Conservation (phyloP, 2,888 invertebrate genomes). For the Drosophila eohydei region DNA sequence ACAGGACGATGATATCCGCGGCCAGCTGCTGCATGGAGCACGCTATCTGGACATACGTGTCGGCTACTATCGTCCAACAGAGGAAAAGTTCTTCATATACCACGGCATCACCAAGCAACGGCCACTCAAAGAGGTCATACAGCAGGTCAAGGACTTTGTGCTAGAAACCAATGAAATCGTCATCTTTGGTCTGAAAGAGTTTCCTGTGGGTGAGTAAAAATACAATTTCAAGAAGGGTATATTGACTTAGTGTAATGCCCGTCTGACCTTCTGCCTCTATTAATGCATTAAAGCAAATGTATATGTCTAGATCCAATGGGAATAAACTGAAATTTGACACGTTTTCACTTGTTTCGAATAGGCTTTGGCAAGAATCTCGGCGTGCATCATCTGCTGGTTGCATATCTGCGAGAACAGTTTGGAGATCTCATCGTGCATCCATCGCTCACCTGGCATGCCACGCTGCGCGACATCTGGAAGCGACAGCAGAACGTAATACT, state of each 20-base stretch:
- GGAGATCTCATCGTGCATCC: slow-evolving; percentile 86
- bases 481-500: slow-evolving; percentile 86
- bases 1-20: slow-evolving; percentile 87
- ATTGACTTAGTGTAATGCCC: too few species aligned
- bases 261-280: too few species aligned
- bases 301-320: not conserved
- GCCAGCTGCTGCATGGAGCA: slow-evolving; percentile 87
- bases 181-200: slow-evolving; percentile 87
- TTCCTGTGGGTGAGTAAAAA: slow-evolving; percentile 86
- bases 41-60: slow-evolving; percentile 88
- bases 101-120: slow-evolving; percentile 86
- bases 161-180: slow-evolving; percentile 87
- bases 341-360: slow-evolving; percentile 45
- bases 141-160: slow-evolving; percentile 86
- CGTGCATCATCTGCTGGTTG: slow-evolving; percentile 86
- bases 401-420: slow-evolving; percentile 86
- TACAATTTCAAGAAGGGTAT: too few species aligned
- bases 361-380: slow-evolving; percentile 85
- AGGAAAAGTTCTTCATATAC: slow-evolving; percentile 86
- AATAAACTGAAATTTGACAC: not conserved
- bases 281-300: not conserved
- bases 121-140: slow-evolving; percentile 85
- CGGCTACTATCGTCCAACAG: slow-evolving; percentile 85
- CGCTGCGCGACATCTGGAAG: slow-evolving; percentile 86
- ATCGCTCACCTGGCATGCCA: slow-evolving; percentile 85